A percentile compares a stretch with the other conserved stretches of the same genome.
phyloP scores from a whole-genome alignment of 2,113 vertebrate species.

The Dipodomys spectabilis region DNA sequence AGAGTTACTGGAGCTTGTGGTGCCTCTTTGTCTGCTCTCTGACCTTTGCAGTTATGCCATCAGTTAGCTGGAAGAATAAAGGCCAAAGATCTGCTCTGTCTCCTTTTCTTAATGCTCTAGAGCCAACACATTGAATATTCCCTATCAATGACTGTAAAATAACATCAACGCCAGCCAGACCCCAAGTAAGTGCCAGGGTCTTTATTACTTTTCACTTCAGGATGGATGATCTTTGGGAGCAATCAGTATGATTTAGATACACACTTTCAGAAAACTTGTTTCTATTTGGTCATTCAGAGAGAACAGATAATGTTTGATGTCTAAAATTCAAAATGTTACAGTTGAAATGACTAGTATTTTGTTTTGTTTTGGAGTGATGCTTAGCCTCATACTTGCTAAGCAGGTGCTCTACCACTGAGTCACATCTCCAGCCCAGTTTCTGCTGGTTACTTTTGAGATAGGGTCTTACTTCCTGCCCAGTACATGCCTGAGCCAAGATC shows the following conservation, averaged over 20 bases:
- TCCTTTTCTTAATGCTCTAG: not conserved
- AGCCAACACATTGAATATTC: no score
- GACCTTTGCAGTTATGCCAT: not conserved
- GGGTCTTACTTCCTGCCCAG: no score
- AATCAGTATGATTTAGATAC: not conserved
- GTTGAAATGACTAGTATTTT: not conserved
- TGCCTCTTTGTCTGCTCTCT: not conserved
- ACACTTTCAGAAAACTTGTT: conserved; percentile 12
- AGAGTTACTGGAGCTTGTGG: not conserved
- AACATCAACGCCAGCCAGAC: not conserved
- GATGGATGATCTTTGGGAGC: not conserved
- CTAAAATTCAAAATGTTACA: not conserved
- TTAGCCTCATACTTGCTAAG: no score
- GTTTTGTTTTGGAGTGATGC: no score
- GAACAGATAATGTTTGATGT: not conserved
- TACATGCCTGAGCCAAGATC: no score
- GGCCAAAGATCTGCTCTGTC: not conserved
- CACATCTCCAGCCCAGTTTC: no score
- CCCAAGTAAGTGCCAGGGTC: no score
- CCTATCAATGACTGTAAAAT: not conserved
- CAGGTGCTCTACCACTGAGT: no score
- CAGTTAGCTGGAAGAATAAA: not conserved
- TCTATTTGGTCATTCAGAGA: not conserved
- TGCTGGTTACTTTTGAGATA: no score
- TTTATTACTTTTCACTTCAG: no score